Conservation (phyloP, 2,113 vertebrate genomes). For the Leptobrachium leishanense region DNA sequence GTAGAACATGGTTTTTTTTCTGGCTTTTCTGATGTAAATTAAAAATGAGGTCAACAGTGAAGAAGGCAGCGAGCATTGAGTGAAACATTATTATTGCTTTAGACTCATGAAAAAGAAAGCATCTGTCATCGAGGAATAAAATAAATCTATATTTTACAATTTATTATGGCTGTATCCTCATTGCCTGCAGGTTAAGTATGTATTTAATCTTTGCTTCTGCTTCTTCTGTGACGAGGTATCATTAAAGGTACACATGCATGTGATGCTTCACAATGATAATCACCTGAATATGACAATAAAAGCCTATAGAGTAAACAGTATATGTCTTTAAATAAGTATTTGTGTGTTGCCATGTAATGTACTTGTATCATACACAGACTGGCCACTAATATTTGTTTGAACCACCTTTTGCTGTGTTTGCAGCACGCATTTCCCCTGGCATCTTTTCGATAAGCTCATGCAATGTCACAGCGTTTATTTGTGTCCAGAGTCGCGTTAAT, state of each 20-base stretch:
- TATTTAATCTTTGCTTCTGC: constrained; percentile 31
- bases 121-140: neutral
- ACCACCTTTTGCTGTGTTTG: too few relatives aligned
- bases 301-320: neutral
- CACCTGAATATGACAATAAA: neutral
- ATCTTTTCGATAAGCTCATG: too few relatives aligned
- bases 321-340: neutral
- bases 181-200: constrained; percentile 32
- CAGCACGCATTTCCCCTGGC: too few relatives aligned
- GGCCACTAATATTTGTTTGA: too few relatives aligned
- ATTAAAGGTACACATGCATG: constrained; percentile 21
- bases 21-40: constrained; percentile 17
- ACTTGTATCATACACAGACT: too few relatives aligned
- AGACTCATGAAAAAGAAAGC: neutral
- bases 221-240: constrained; percentile 12
- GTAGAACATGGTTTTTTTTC: neutral
- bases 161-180: neutral
- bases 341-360: too few relatives aligned
- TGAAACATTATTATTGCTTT: constrained; percentile 8
- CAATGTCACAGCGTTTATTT: too few relatives aligned
- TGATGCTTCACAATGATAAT: too few relatives aligned
- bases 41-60: constrained; percentile 18
- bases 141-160: constrained; percentile 8
- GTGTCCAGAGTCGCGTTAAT: too few relatives aligned
- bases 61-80: constrained; percentile 6